These are phyloP conservation scores for Puffinus mauretanicus DNA, from an alignment of 2,113 vertebrate genomes.

Conservation along the genomic window DNA sequence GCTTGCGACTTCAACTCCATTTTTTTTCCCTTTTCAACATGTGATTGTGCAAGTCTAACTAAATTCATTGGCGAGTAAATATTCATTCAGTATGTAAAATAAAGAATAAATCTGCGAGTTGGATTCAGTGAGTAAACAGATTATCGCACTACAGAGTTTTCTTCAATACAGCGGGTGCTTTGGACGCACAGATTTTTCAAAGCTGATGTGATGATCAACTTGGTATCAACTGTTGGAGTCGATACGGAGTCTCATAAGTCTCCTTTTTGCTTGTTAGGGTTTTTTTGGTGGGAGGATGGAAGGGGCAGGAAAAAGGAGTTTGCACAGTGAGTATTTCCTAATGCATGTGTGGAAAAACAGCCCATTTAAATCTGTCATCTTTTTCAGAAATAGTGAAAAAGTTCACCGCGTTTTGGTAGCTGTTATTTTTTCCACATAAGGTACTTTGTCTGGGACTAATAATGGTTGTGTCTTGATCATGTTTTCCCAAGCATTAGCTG, in stretches of 20 bases:
- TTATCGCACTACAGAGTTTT: not conserved
- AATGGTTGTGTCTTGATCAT: not conserved
- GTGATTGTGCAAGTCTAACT: slow-evolving; percentile 33
- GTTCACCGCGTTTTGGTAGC: not conserved
- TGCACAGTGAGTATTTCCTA: not conserved
- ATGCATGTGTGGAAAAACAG: not conserved
- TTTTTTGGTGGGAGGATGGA: not conserved
- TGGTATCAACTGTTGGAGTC: not conserved
- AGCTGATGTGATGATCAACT: not conserved
- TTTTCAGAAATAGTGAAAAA: not conserved
- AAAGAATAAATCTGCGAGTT: not conserved
- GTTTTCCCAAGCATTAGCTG: slow-evolving; percentile 1
- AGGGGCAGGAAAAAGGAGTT: not conserved
- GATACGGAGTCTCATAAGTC: not conserved
- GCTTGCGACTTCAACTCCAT: not conserved
- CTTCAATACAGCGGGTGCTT: not conserved
- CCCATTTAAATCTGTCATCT: not conserved
- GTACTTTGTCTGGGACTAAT: not conserved
- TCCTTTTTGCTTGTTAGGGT: not conserved
- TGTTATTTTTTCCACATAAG: not conserved
- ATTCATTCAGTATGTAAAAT: slow-evolving; percentile 14
- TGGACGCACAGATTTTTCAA: not conserved
- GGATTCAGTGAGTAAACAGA: not conserved
- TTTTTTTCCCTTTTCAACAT: not conserved
- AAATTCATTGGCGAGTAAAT: slow-evolving; percentile 36